phyloP scores from a whole-genome alignment of 2,888 invertebrate species.

The Tineola bisselliella region DNA sequence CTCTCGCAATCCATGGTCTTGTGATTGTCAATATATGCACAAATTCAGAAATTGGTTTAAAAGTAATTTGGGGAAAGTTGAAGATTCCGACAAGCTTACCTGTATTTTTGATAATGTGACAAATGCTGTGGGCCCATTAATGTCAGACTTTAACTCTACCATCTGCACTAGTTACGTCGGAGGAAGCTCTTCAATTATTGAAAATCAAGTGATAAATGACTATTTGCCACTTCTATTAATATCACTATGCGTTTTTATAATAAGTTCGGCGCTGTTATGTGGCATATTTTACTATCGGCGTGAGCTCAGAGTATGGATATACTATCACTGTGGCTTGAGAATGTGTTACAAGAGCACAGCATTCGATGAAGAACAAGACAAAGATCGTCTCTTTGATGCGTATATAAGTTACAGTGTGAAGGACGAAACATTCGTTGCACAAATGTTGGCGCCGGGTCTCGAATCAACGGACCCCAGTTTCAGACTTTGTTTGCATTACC shows the following conservation, averaged over 20 bases:
- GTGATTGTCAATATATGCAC: slow-evolving; percentile 86
- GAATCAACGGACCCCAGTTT: slow-evolving; percentile 85
- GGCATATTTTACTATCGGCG: slow-evolving; percentile 84
- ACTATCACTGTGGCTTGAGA: slow-evolving; percentile 84
- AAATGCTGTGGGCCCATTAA: slow-evolving; percentile 73
- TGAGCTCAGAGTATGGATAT: slow-evolving; percentile 85
- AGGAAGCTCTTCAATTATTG: slow-evolving; percentile 76
- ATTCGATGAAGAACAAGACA: slow-evolving; percentile 83
- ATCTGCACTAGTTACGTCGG: slow-evolving; percentile 79
- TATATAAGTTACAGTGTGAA: slow-evolving; percentile 95
- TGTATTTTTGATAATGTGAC: slow-evolving; percentile 81
- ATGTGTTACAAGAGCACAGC: slow-evolving; percentile 86
- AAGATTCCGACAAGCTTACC: slow-evolving; percentile 79
- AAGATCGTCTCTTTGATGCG: slow-evolving; percentile 91
- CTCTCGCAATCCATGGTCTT: slow-evolving; percentile 89
- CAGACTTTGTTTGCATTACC: slow-evolving; percentile 89
- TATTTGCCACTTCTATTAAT: slow-evolving; percentile 82
- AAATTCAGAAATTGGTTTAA: slow-evolving; percentile 83
- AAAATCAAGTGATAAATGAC: slow-evolving; percentile 82
- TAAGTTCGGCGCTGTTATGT: slow-evolving; percentile 79
- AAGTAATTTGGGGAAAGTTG: slow-evolving; percentile 81
- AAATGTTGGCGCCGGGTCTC: slow-evolving; percentile 87
- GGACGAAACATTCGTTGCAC: slow-evolving; percentile 90
- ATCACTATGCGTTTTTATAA: slow-evolving; percentile 79
- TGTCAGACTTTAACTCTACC: slow-evolving; percentile 82